Evolutionary conservation across 2,113 vertebrate genomes (phyloP).

Genomic region (Antidorcas marsupialis): DNA sequence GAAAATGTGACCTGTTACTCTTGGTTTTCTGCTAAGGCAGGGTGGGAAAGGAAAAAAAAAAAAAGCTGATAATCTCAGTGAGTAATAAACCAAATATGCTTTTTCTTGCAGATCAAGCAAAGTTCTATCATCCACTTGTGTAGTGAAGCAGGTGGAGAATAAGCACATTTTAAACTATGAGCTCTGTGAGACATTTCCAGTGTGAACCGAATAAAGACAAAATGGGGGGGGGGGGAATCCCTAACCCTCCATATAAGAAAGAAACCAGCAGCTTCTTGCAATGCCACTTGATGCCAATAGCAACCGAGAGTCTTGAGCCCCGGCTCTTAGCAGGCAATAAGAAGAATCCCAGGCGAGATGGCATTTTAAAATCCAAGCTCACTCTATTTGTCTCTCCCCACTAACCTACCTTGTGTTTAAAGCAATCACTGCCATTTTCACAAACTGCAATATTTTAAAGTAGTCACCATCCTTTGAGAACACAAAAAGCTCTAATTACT

Average conservation of each 20-base stretch:
- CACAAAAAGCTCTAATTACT: constrained; percentile 15
- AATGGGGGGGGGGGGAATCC: not conserved
- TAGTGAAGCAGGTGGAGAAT: not conserved
- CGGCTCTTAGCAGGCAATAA: not conserved
- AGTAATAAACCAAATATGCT: not conserved
- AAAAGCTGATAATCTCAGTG: not conserved
- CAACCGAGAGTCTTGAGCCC: not conserved
- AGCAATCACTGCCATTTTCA: constrained; percentile 45
- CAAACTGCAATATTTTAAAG: constrained; percentile 26
- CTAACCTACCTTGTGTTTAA: constrained; percentile 50
- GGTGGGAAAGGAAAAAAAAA: not conserved
- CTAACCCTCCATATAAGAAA: not conserved
- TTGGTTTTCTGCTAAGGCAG: not conserved
- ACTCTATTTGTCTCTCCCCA: constrained; percentile 31
- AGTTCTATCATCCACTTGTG: not conserved
- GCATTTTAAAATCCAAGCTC: constrained; percentile 53
- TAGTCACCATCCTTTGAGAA: not conserved
- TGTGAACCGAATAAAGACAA: not conserved
- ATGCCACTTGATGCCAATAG: not conserved
- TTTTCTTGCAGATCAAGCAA: not conserved
- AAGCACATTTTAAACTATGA: not conserved
- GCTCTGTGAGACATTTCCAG: not conserved
- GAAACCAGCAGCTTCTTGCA: constrained; percentile 25
- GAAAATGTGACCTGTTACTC: not conserved
- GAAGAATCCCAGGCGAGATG: constrained; percentile 22